Percentiles rank a stretch among this genome's conserved stretches.
These are phyloP conservation scores for Galagoides demidoff DNA, from an alignment of 2,797 vertebrate genomes.

Conservation along the genomic window DNA sequence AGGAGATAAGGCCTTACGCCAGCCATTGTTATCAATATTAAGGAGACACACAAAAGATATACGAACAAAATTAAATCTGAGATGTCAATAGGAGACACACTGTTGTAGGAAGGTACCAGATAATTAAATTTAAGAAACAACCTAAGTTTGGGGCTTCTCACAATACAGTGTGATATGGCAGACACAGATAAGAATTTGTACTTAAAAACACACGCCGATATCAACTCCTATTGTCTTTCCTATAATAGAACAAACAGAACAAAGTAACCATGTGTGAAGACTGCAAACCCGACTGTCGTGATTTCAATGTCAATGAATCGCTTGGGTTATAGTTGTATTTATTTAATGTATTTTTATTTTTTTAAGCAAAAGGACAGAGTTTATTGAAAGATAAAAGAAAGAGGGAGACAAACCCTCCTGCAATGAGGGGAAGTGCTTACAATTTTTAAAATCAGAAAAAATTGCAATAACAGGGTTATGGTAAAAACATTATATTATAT, in stretches of 20 bases:
- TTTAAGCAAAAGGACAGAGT: no score
- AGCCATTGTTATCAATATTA: constrained; percentile 87
- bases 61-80: constrained; percentile 88
- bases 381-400: no score
- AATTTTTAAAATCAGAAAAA: constrained; percentile 29
- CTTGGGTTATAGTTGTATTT: background rate
- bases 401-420: no score
- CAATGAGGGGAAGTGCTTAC: background rate
- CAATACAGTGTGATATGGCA: constrained; percentile 82
- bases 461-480: background rate
- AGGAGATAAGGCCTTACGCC: constrained; percentile 86
- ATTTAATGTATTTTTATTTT: no score
- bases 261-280: constrained; percentile 59
- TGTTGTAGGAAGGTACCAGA: constrained; percentile 87
- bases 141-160: constrained; percentile 83
- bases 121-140: constrained; percentile 91
- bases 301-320: constrained; percentile 4
- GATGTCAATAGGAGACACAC: constrained; percentile 85
- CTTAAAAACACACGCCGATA: constrained; percentile 81
- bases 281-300: constrained; percentile 13
- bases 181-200: constrained; percentile 83
- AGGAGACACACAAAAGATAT: constrained; percentile 82
- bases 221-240: constrained; percentile 56
- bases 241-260: constrained; percentile 73
- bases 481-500: background rate